Evolutionary conservation across 2,113 vertebrate species (phyloP).

Genomic region (Xenopus borealis): DNA sequence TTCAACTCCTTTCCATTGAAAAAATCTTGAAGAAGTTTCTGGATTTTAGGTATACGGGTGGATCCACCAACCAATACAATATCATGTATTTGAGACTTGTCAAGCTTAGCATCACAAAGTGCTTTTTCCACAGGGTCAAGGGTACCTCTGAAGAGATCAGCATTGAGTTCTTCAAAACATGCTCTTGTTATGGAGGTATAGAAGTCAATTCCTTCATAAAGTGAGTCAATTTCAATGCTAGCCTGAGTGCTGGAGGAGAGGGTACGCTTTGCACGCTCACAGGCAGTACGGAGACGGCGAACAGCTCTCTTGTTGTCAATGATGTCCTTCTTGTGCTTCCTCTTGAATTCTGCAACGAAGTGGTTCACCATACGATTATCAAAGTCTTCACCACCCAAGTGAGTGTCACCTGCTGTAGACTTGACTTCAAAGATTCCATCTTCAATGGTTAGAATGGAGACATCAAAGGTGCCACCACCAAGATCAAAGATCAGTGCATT

Average conservation of each 20-base stretch:
- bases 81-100: constrained; percentile 83
- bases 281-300: constrained; percentile 79
- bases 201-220: constrained; percentile 87
- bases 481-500: constrained; percentile 82
- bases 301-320: constrained; percentile 82
- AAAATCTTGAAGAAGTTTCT: constrained; percentile 82
- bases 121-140: constrained; percentile 86
- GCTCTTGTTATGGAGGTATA: constrained; percentile 86
- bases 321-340: constrained; percentile 88
- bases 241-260: constrained; percentile 85
- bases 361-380: constrained; percentile 86
- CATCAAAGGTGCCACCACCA: constrained; percentile 91
- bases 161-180: constrained; percentile 80
- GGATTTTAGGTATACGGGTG: constrained; percentile 86
- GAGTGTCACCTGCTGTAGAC: constrained; percentile 81
- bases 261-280: constrained; percentile 82
- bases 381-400: constrained; percentile 83
- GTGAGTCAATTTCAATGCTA: constrained; percentile 85
- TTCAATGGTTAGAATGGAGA: constrained; percentile 85
- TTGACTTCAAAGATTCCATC: constrained; percentile 87
- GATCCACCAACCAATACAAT: constrained; percentile 84
- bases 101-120: constrained; percentile 79
- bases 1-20: constrained; percentile 82
- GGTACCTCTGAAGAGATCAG: constrained; percentile 83
- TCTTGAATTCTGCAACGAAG: constrained; percentile 85